phyloP scores from a whole-genome alignment of 2,888 invertebrate genomes.

The Archips crataeganus region DNA sequence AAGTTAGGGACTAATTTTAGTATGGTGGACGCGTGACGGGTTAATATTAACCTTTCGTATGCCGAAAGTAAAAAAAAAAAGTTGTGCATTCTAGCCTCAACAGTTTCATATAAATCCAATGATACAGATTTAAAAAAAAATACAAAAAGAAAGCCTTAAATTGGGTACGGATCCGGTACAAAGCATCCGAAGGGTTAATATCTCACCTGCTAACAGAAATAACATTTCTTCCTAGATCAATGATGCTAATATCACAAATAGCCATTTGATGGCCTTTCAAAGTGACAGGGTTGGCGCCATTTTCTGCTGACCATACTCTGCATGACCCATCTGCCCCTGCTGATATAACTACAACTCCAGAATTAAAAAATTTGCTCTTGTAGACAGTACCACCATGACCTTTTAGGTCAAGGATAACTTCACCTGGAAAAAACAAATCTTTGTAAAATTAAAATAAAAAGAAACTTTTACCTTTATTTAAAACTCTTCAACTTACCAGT shows the following conservation, averaged over 20 bases:
- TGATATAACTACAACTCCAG: slow-evolving; percentile 88
- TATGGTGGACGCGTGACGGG: too few species aligned
- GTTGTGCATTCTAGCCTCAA: too few species aligned
- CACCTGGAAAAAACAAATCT: slow-evolving; percentile 61
- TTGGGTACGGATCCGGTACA: too few species aligned
- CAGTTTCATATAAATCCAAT: too few species aligned
- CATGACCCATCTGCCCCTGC: slow-evolving; percentile 89
- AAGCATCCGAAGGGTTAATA: too few species aligned
- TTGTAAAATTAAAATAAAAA: too few species aligned
- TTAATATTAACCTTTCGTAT: neutral
- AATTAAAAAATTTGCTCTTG: slow-evolving; percentile 89
- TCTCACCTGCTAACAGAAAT: slow-evolving; percentile 88
- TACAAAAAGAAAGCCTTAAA: too few species aligned
- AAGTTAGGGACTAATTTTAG: too few species aligned
- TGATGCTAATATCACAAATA: slow-evolving; percentile 86
- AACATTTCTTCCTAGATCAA: slow-evolving; percentile 89
- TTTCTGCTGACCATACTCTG: slow-evolving; percentile 90
- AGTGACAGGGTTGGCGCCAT: slow-evolving; percentile 88
- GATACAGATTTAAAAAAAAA: too few species aligned
- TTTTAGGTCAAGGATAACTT: slow-evolving; percentile 76
- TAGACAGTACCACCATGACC: slow-evolving; percentile 90
- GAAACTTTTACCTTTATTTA: neutral
- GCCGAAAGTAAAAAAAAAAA: too few species aligned
- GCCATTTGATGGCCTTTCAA: slow-evolving; percentile 88
- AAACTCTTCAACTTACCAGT: slow-evolving; percentile 71